These are phyloP conservation scores for Chymomyza costata DNA, from an alignment of 1,140 invertebrate species.

Conservation along the genomic window DNA sequence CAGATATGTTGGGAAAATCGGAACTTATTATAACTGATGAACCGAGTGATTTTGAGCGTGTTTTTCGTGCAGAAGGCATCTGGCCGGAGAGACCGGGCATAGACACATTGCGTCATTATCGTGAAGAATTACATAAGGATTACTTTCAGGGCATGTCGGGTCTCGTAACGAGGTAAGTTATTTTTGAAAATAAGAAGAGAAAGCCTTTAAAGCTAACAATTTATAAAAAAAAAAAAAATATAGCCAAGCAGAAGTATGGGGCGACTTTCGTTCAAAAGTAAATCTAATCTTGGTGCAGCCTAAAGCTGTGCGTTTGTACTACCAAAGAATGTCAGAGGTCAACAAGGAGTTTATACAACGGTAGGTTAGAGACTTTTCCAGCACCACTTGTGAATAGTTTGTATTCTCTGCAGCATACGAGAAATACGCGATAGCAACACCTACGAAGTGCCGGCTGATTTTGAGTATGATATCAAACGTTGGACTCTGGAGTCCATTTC, in stretches of 20 bases:
- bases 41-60: conserved; percentile 47
- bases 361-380: conserved; percentile 19
- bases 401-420: conserved; percentile 24
- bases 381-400: not conserved
- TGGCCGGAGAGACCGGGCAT: conserved; percentile 52
- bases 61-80: conserved; percentile 44
- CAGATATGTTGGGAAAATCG: conserved; percentile 17
- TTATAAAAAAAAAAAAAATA: not conserved
- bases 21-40: conserved; percentile 38
- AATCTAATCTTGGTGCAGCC: conserved; percentile 68
- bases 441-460: conserved; percentile 78
- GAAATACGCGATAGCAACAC: conserved; percentile 75
- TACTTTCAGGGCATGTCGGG: conserved; percentile 46
- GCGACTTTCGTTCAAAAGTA: conserved; percentile 47
- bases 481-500: conserved; percentile 84
- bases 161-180: conserved; percentile 28
- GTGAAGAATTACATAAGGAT: conserved; percentile 29
- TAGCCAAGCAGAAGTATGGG: conserved; percentile 51
- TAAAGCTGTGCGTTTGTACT: conserved; percentile 48
- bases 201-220: conserved; percentile 9
- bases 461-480: conserved; percentile 81
- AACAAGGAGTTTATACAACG: conserved; percentile 62
- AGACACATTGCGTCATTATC: conserved; percentile 31
- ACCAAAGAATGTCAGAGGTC: conserved; percentile 55
- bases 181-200: not conserved